Conservation (phyloP, 1,140 invertebrate genomes). For the Ceratina australensis region DNA sequence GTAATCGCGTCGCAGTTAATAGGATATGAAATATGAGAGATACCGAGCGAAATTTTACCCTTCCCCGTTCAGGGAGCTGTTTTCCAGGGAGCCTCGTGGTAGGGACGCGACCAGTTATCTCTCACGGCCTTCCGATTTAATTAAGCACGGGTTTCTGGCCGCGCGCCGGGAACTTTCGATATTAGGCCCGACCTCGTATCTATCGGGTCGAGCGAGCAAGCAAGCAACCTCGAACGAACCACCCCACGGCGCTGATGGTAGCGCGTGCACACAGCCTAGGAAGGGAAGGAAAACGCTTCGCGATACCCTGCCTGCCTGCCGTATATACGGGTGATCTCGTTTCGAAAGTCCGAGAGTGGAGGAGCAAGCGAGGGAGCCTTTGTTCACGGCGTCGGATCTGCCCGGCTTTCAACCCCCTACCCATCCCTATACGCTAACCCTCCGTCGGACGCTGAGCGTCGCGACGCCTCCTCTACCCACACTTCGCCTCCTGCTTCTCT, state of each 20-base stretch:
- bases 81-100: constrained; percentile 4
- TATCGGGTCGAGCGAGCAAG: constrained; percentile 52
- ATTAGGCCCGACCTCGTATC: constrained; percentile 62
- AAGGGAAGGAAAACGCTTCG: neutral
- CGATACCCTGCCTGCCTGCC: constrained; percentile 9
- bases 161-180: constrained; percentile 62
- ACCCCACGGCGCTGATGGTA: neutral
- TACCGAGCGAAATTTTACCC: neutral
- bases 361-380: constrained; percentile 59
- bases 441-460: constrained; percentile 72
- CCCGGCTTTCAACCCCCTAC: constrained; percentile 53
- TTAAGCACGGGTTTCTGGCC: constrained; percentile 58
- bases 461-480: constrained; percentile 69
- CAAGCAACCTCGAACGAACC: constrained; percentile 39
- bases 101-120: constrained; percentile 53
- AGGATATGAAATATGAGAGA: too few species aligned
- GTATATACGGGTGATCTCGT: constrained; percentile 62
- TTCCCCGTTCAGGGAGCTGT: neutral
- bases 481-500: neutral
- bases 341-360: constrained; percentile 51
- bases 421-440: constrained; percentile 53
- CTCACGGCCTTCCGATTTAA: constrained; percentile 68
- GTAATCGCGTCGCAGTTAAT: too few species aligned
- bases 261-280: constrained; percentile 7
- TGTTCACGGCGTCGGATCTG: constrained; percentile 67